phyloP scores from a whole-genome alignment of 2,888 invertebrate species.

The Ceriagrion tenellum region DNA sequence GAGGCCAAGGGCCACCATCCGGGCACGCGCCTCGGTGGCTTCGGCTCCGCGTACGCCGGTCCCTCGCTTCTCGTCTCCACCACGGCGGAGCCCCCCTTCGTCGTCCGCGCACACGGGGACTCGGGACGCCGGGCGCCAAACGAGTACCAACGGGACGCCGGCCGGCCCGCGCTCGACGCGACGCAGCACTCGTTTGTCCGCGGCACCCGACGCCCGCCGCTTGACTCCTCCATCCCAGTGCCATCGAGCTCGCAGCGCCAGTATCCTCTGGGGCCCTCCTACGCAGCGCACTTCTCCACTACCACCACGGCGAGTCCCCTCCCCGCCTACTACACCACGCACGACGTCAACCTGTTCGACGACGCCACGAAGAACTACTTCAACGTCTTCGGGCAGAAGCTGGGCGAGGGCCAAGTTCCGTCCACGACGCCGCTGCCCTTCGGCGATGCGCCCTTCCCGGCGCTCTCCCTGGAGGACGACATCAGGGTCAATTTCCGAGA shows the following conservation, averaged over 20 bases:
- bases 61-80: neutral
- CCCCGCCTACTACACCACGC: slow-evolving; percentile 51
- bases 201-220: no score
- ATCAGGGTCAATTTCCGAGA: slow-evolving; percentile 86
- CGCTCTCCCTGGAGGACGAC: slow-evolving; percentile 82
- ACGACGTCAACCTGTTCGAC: slow-evolving; percentile 77
- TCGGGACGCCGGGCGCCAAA: neutral
- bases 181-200: no score
- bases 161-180: no score
- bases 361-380: slow-evolving; percentile 88
- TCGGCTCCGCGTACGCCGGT: slow-evolving; percentile 72
- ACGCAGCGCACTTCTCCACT: neutral
- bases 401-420: slow-evolving; percentile 75
- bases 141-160: no score
- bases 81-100: no score
- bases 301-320: slow-evolving; percentile 13
- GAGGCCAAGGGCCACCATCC: slow-evolving; percentile 73
- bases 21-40: slow-evolving; percentile 70
- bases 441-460: neutral
- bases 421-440: slow-evolving; percentile 73
- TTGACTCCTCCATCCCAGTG: no score
- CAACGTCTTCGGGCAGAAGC: slow-evolving; percentile 86
- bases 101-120: neutral
- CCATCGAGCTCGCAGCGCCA: neutral
- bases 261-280: neutral